These are phyloP conservation scores for Peromyscus polionotus DNA, from an alignment of 2,113 vertebrate species.

Conservation along the genomic window DNA sequence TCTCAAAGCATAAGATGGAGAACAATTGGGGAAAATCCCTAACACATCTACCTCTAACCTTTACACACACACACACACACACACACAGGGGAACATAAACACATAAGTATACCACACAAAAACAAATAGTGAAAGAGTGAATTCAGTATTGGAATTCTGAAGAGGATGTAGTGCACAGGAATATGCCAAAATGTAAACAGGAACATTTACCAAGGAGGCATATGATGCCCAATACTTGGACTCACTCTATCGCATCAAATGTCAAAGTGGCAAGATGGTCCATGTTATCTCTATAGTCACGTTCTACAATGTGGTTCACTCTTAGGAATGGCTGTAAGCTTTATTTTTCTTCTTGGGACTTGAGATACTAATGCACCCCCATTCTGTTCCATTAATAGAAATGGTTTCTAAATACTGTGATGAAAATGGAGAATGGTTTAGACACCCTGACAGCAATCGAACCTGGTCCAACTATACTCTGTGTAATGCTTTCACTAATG, in stretches of 20 bases:
- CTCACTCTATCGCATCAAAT: neutral
- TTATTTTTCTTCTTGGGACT: neutral
- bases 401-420: slow-evolving; percentile 95
- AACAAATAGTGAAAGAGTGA: neutral
- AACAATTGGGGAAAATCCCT: neutral
- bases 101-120: neutral
- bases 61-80: neutral
- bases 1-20: neutral
- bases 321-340: slow-evolving; percentile 24
- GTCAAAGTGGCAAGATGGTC: neutral
- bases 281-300: neutral
- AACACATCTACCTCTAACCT: neutral
- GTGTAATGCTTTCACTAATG: slow-evolving; percentile 94
- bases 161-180: neutral
- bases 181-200: neutral
- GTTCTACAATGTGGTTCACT: neutral
- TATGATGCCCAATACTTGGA: neutral
- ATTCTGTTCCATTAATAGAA: slow-evolving; percentile 88
- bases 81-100: neutral
- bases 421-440: slow-evolving; percentile 95
- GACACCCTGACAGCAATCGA: slow-evolving; percentile 95
- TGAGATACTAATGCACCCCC: neutral
- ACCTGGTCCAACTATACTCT: slow-evolving; percentile 98
- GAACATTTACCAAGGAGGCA: neutral
- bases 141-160: slow-evolving; percentile 19